Evolutionary conservation across 1,140 invertebrate genomes (phyloP).

Genomic region (Vanessa atalanta): DNA sequence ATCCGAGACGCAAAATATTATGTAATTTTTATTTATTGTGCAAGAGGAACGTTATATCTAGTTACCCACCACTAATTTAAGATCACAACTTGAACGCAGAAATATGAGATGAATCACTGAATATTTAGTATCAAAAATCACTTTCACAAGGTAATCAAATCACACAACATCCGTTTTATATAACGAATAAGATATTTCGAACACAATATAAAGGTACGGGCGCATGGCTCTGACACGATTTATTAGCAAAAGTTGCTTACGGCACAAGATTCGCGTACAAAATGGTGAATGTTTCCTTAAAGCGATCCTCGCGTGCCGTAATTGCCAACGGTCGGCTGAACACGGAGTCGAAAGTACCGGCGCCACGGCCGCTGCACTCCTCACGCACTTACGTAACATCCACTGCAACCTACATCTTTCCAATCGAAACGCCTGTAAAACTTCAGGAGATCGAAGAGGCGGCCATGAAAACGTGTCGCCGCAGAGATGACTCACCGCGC

Average conservation of each 20-base stretch:
- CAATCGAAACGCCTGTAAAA: constrained; percentile 48
- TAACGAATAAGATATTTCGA: constrained; percentile 34
- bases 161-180: constrained; percentile 47
- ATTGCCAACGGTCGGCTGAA: constrained; percentile 65
- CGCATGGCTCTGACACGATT: constrained; percentile 45
- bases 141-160: constrained; percentile 56
- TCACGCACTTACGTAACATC: constrained; percentile 72
- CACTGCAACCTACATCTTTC: constrained; percentile 71
- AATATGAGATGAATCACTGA: constrained; percentile 15
- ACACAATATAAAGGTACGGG: constrained; percentile 39
- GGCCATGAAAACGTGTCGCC: constrained; percentile 76
- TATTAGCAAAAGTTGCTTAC: constrained; percentile 49
- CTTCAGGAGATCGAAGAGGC: constrained; percentile 67
- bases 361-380: constrained; percentile 68
- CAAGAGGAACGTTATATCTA: background rate
- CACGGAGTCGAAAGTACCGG: constrained; percentile 69
- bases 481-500: constrained; percentile 76
- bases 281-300: constrained; percentile 79
- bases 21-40: background rate
- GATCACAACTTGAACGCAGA: constrained; percentile 11
- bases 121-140: constrained; percentile 39
- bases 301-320: constrained; percentile 69
- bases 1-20: background rate
- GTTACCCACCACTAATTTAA: constrained; percentile 34
- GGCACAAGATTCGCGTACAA: constrained; percentile 58